These are phyloP conservation scores for Neoscelio sp. DNA, from an alignment of 2,888 invertebrate species.

Conservation along the genomic window DNA sequence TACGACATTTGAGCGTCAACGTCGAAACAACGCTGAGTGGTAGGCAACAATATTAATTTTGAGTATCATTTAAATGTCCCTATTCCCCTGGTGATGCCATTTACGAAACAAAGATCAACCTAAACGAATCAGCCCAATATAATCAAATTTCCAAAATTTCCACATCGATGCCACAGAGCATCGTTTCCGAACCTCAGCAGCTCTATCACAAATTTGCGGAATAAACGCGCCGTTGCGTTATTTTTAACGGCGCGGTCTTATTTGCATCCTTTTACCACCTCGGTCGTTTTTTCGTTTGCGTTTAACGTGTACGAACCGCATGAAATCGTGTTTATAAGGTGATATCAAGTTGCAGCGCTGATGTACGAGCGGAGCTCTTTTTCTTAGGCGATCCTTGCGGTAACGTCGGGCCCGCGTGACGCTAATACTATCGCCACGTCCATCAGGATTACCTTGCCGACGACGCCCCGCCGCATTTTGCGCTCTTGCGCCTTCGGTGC, in stretches of 20 bases:
- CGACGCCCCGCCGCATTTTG: conserved; percentile 39
- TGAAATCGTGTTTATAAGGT: conserved; percentile 70
- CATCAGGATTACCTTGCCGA: conserved; percentile 76
- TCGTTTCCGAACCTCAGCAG: neutral
- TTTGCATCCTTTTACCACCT: conserved; percentile 15
- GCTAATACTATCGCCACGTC: conserved; percentile 77
- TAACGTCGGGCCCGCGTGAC: conserved; percentile 69
- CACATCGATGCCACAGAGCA: too few species aligned
- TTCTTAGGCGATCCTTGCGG: conserved; percentile 41
- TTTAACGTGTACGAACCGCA: conserved; percentile 65
- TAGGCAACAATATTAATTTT: too few species aligned
- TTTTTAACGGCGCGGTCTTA: conserved; percentile 8
- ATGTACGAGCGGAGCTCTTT: conserved; percentile 63
- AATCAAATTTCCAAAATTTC: too few species aligned
- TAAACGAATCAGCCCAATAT: too few species aligned
- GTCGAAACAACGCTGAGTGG: too few species aligned
- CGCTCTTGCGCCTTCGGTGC: conserved; percentile 3
- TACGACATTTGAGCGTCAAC: too few species aligned
- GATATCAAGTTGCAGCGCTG: conserved; percentile 74
- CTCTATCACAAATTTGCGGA: conserved; percentile 23
- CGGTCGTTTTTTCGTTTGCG: conserved; percentile 16
- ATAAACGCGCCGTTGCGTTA: conserved; percentile 10
- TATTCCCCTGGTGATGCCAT: too few species aligned
- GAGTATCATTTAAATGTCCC: too few species aligned
- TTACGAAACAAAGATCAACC: too few species aligned